Evolutionary conservation across 2,888 invertebrate genomes (phyloP), one percentile per base, ranked within the genome.

Genomic region (Nasonovia ribisnigri): DNA sequence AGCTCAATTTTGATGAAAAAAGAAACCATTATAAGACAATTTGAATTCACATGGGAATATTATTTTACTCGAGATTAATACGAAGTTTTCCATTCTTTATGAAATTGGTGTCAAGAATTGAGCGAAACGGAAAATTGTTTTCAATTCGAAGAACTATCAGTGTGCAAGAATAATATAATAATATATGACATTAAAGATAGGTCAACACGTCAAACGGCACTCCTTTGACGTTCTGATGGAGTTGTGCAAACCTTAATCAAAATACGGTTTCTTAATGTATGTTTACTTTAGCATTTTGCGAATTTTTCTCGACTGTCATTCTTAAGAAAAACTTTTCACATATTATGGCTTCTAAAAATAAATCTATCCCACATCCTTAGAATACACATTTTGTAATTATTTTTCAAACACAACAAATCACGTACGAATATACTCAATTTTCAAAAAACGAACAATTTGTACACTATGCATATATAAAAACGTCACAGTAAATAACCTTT

Each of bases 201-300:
- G 51, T 42, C 11, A 88, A 57, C 57, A 88, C 88, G 16, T 57
- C 16, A 42, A 42, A 26, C 29, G 88, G 88, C 29, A 57, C 42
- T 88, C 42, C 24, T 88, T 88, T 88, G 36, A 51, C 57, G 54
- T 88, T 13, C 54, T 51, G 54, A 42, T 57, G 11, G 42, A 42
- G 42, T 51, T 88, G 36, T 51, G 36, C 88, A 88, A 57, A 88
- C 88, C 54, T 54, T 42, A 54, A 88, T 88, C 88, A 88, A 88
- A 88, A 88, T 57, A 88, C 29, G 88, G 88, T 57, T 88, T 88
- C 42, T 88, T 88, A 88, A 88, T 88, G 57, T 88, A 57, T 88
- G 51, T 88, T 88, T 88, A 29, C 88, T 88, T 57, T 57, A 43
- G 77, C 20, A 36, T 77, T 84, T 84, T 26, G 43, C 5, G 26